Percentiles rank a stretch among this genome's conserved stretches.
Evolutionary conservation across 1,140 invertebrate genomes (phyloP).

Genomic region (Phenacoccus solenopsis): DNA sequence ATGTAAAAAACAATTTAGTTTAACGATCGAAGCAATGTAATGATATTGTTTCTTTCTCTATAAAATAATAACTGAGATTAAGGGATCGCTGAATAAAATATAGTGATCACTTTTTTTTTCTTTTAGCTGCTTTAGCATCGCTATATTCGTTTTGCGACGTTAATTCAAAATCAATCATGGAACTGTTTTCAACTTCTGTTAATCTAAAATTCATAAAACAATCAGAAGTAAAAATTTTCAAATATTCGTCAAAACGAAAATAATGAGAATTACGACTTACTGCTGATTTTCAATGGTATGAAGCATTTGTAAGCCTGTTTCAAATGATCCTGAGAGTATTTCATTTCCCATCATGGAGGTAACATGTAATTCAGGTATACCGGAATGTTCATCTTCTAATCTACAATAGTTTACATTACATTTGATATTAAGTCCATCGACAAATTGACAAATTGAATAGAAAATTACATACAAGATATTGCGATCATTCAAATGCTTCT

Average conservation of each 20-base stretch:
- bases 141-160: not conserved
- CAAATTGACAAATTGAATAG: not conserved
- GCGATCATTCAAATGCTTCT: not conserved
- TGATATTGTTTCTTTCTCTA: no score
- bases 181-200: not conserved
- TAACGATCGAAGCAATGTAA: no score
- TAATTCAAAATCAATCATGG: not conserved
- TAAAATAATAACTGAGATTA: no score
- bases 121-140: not conserved
- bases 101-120: not conserved
- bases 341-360: constrained; percentile 1
- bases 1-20: no score
- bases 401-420: no score
- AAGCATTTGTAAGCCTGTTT: constrained; percentile 5
- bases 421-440: no score
- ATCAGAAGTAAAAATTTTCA: not conserved
- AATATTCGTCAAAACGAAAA: not conserved
- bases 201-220: not conserved
- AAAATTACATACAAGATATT: not conserved
- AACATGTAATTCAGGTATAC: not conserved
- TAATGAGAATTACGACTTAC: not conserved
- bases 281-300: not conserved
- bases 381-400: not conserved
- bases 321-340: not conserved
- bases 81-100: no score